Percentiles rank a stretch among this genome's conserved stretches.
phyloP scores from a whole-genome alignment of 1,140 invertebrate genomes.

The Luehdorfia chinensis region DNA sequence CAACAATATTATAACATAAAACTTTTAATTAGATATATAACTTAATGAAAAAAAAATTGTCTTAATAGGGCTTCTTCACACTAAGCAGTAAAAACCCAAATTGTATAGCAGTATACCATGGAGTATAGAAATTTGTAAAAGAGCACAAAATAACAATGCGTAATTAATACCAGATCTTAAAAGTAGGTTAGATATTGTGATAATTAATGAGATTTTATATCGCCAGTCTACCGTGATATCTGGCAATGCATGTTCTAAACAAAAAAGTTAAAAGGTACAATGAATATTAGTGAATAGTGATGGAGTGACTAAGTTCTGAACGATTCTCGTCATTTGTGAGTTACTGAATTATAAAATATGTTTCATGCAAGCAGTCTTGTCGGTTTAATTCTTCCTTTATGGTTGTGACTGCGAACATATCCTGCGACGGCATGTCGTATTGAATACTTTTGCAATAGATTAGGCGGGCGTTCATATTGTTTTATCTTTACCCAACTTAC shows the following conservation, averaged over 20 bases:
- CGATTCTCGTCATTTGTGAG: constrained; percentile 35
- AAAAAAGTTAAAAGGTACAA: constrained; percentile 58
- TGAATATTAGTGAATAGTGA: constrained; percentile 54
- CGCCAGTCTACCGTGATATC: constrained; percentile 37
- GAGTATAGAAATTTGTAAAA: constrained; percentile 29
- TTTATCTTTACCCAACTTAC: constrained; percentile 8
- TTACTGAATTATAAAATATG: constrained; percentile 27
- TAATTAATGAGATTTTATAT: constrained; percentile 70
- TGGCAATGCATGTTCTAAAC: constrained; percentile 48
- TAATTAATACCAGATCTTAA: constrained; percentile 62
- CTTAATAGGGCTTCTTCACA: constrained; percentile 1
- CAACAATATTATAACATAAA: background rate
- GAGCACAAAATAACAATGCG: constrained; percentile 64
- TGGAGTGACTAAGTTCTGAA: constrained; percentile 49
- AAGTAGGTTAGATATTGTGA: constrained; percentile 70
- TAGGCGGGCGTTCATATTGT: constrained; percentile 18
- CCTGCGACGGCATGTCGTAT: constrained; percentile 32
- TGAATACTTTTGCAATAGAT: constrained; percentile 17
- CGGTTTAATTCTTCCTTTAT: constrained; percentile 34
- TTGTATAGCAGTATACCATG: constrained; percentile 20
- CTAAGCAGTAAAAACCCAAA: constrained; percentile 6
- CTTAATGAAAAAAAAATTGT: background rate
- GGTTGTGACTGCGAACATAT: constrained; percentile 72
- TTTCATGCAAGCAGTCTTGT: constrained; percentile 42
- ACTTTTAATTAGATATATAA: background rate